A percentile compares a stretch with the other conserved stretches of the same genome.
Evolutionary conservation across 2,113 vertebrate genomes (phyloP).

Genomic region (Tretioscincus oriximinensis): DNA sequence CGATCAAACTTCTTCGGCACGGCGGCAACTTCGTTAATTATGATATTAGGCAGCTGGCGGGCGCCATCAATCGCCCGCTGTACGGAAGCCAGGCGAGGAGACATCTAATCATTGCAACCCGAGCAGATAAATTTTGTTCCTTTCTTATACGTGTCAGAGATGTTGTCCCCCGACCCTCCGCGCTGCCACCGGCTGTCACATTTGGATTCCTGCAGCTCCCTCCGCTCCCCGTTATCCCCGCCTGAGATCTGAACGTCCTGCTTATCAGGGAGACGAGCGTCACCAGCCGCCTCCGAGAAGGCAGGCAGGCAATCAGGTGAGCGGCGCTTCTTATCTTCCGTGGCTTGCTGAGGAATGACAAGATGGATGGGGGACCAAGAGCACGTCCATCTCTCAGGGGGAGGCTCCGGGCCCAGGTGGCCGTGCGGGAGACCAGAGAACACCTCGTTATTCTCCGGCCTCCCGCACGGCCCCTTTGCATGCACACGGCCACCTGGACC

Average conservation of each 20-base stretch:
- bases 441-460: slow-evolving; percentile 35
- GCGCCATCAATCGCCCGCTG: slow-evolving; percentile 79
- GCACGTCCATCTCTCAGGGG: slow-evolving; percentile 63
- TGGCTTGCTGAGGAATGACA: slow-evolving; percentile 77
- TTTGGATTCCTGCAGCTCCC: slow-evolving; percentile 78
- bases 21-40: slow-evolving; percentile 82
- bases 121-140: slow-evolving; percentile 78
- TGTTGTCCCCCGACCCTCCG: slow-evolving; percentile 77
- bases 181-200: slow-evolving; percentile 79
- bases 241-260: slow-evolving; percentile 80
- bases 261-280: slow-evolving; percentile 81
- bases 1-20: slow-evolving; percentile 78
- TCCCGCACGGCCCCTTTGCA: slow-evolving; percentile 10
- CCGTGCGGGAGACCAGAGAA: slow-evolving; percentile 12
- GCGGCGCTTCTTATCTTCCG: slow-evolving; percentile 82
- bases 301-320: slow-evolving; percentile 85
- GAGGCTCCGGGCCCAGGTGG: slow-evolving; percentile 53
- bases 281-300: slow-evolving; percentile 76
- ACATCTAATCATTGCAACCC: slow-evolving; percentile 78
- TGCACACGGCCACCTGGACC: too few species aligned
- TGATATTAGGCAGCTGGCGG: slow-evolving; percentile 78
- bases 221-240: slow-evolving; percentile 77
- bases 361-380: slow-evolving; percentile 79
- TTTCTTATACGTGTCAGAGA: slow-evolving; percentile 77
- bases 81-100: slow-evolving; percentile 78